Base-by-base conservation (phyloP, 1,140 invertebrate species). In the Tribolium castaneum region DNA sequence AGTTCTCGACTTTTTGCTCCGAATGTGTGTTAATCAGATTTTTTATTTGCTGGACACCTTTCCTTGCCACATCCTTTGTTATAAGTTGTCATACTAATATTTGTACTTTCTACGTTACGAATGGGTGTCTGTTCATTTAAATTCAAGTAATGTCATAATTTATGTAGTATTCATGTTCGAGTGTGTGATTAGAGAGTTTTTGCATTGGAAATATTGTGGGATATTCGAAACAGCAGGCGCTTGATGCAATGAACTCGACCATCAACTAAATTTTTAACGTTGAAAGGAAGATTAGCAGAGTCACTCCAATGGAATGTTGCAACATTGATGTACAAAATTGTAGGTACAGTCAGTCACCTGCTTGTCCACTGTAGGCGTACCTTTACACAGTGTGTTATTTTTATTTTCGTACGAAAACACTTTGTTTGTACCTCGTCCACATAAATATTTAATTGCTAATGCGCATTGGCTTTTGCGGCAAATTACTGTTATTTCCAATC, bases 401-500 rank as follows among this genome's bases (percentile, higher is more conserved):
- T 73, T 75, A 59, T 59, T 75, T 75, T 75, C 34, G 74, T 75
- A 75, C 34, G 74, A 66, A 76, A 66, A 70, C 49, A 54, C 56
- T 59, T 35, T 78, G 77, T 78, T 78, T 78, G 77, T 78, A 78
- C 71, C 70, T 51, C 70, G 16, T 49, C 39, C 0, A 25, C 25
- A 81, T 81, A 75, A 79, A 81, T 81, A 81, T 80, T 81, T 81
- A 79, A 81, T 81, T 56, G 49, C 74, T 45, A 80, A 79, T 81
- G 80, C 78, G 80, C 80, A 59, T 72, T 81, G 76, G 80, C 77
- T 76, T 80, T 81, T 81, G 74, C 73, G 72, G 78, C 78, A 81
- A 81, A 80, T 81, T 81, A 81, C 80, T 66, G 73, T 81, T 79
- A 81, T 80, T 78, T 77, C 70, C 75, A 80, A 81, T 81, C 80